Base-by-base conservation (phyloP, 1,140 invertebrate species). In the Drosophila repleta region DNA sequence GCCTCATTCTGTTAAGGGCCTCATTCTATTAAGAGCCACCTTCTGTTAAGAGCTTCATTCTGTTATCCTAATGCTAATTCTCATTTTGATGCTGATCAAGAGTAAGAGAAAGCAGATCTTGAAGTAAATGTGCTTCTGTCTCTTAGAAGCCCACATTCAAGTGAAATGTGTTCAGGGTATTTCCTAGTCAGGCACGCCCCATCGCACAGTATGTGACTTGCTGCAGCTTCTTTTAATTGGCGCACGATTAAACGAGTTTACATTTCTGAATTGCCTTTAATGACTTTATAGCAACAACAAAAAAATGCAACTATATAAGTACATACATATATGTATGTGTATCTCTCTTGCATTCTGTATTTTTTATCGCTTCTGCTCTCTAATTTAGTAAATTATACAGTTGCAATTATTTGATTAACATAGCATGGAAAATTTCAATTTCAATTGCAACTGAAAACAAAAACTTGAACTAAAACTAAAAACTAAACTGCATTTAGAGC, bases 201-300 rank as follows among this genome's bases (percentile, higher is more conserved):
- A 10, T 2, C 32, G 8, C 2, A 13, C 11, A 13, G 11, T 11
- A 35, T 35, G 32, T 35, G 32, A 35, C 32, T 35, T 35, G 32
- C 32, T 35, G 32, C 39, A 41, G 39, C 15, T 17, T 41, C 39
- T 41, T 8, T 41, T 41, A 41, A 41, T 41, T 41, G 39, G 15
- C 6, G 39, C 39, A 17, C 39, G 39, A 41, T 41, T 41, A 41
- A 41, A 17, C 45, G 20, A 13, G 17, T 48, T 18, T 48, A 48
- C 26, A 32, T 10, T 21, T 17, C n/a, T 17, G 15, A 41, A 11
- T 39, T 15, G 26, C 2, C 32, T 60, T 10, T 63, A 63, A 62
- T 62, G 48, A n/a, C 46, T 62, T 35, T 39, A 41, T 51, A 51
- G 21, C 53, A 41, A n/a, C n/a, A n/a, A n/a, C n/a, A 43, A 18